Evolutionary conservation across 92 coral and sea anemone species (phyloP).

Genomic region (Siderastrea radians): DNA sequence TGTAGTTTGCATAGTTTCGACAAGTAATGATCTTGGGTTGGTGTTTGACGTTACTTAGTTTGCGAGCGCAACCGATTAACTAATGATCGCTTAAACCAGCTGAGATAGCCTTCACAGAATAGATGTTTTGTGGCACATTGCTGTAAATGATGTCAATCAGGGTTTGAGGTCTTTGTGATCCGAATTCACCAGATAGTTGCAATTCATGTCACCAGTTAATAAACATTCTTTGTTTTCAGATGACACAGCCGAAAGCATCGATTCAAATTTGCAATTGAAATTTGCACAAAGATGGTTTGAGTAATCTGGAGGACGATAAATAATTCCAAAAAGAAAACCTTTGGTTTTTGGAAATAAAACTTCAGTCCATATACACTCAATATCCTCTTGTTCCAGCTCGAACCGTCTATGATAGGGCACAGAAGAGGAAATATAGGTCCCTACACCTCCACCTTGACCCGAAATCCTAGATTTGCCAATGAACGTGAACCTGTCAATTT

Average conservation of each 20-base stretch:
- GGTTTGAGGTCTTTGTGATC: slow-evolving; percentile 12
- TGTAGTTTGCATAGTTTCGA: slow-evolving; percentile 1
- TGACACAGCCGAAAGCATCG: slow-evolving; percentile 60
- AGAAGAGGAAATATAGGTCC: slow-evolving; percentile 23
- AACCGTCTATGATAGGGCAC: slow-evolving; percentile 48
- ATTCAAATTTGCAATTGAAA: slow-evolving; percentile 49
- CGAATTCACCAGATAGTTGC: not conserved
- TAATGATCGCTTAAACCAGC: slow-evolving; percentile 9
- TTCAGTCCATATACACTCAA: slow-evolving; percentile 66
- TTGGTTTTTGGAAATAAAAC: slow-evolving; percentile 69
- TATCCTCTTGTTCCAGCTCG: slow-evolving; percentile 52
- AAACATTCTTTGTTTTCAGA: slow-evolving; percentile 66
- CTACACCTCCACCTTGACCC: slow-evolving; percentile 59
- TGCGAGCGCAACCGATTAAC: slow-evolving; percentile 5
- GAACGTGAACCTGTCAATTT: slow-evolving; percentile 55
- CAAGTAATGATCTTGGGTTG: not conserved
- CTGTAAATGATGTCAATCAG: slow-evolving; percentile 55
- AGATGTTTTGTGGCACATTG: slow-evolving; percentile 56
- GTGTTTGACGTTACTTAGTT: not conserved
- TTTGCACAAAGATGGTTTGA: slow-evolving; percentile 65
- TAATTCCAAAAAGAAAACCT: slow-evolving; percentile 61
- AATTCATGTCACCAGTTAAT: slow-evolving; percentile 16
- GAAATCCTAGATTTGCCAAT: slow-evolving; percentile 58
- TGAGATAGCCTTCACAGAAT: slow-evolving; percentile 52
- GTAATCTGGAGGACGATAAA: slow-evolving; percentile 71